Evolutionary conservation across 2,888 invertebrate genomes (phyloP), one percentile per base, ranked within the genome.

Genomic region (Junonia oenone): DNA sequence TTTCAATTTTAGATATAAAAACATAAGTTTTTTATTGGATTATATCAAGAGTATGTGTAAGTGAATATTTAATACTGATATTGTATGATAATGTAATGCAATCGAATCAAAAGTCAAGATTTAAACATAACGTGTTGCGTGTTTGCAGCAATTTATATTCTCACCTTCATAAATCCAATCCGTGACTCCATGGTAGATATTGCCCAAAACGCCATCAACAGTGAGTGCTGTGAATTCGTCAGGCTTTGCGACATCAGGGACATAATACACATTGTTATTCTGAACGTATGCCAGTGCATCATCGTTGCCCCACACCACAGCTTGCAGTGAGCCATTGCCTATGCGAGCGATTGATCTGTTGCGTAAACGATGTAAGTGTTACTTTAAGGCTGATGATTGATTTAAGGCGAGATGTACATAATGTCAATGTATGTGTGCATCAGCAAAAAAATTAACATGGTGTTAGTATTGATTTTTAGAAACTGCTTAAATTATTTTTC

Each of bases 151-250:
- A n/a, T n/a, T n/a, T n/a, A n/a, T n/a, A n/a, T n/a, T n/a, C n/a
- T 63, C 76, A 95, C 96, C 96, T 93, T 98, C 98, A 75, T 98
- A 98, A 33, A 98, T 94, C 98, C 98, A 98, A 78, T 98, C 98
- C 6, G 97, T 93, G 15, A 96, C 91, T 2, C 97, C 97, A 75
- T 96, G 95, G 77, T 94, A 97, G 50, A 97, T 85, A 31, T 93
- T 83, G 1, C 92, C 93, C 0, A 90, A 88, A 0, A 91, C 75
- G 0, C 95, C 95, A 54, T 92, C 92, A 6, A 72, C 78, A 0
- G 95, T 95, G 40, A 94, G 77, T n/a, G 78, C 72, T 9, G 73
- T 65, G 38, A 84, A 87, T 31, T 65, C 67, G 43, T 75, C 81
- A 13, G 76, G 72, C 9, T 67, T 64, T 53, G 75, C 67, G 45